These are phyloP conservation scores for Sphaeramia orbicularis DNA, from an alignment of 2,797 vertebrate species.

Conservation along the genomic window DNA sequence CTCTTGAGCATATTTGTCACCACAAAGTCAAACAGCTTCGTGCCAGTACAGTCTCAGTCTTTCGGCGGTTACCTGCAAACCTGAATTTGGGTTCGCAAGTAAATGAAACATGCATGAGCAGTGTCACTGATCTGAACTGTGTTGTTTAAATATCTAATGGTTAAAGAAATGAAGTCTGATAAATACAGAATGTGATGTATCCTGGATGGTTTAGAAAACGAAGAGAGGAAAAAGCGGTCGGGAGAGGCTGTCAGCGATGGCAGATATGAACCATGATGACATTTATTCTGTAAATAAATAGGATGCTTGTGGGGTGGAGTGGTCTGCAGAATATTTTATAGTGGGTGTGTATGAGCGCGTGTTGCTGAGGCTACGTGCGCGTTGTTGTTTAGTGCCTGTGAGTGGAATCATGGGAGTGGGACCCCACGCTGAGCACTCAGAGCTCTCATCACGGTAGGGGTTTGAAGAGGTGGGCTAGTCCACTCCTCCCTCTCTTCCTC, in stretches of 20 bases:
- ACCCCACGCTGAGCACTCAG: slow-evolving; percentile 62
- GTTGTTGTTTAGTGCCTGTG: slow-evolving; percentile 43
- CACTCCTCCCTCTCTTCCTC: slow-evolving; percentile 30
- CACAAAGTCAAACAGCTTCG: not conserved
- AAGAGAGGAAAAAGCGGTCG: slow-evolving; percentile 3
- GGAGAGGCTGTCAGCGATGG: slow-evolving; percentile 14
- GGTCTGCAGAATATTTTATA: slow-evolving; percentile 43
- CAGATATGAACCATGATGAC: slow-evolving; percentile 42
- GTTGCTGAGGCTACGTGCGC: slow-evolving; percentile 13
- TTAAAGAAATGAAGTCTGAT: slow-evolving; percentile 2
- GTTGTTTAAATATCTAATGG: slow-evolving; percentile 5
- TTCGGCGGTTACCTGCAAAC: slow-evolving; percentile 1
- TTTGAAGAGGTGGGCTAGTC: slow-evolving; percentile 64
- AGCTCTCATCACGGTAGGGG: slow-evolving; percentile 57
- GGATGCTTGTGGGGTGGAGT: slow-evolving; percentile 31
- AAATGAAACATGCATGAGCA: not conserved
- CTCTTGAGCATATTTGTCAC: not conserved
- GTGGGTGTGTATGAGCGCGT: slow-evolving; percentile 5
- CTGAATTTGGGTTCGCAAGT: not conserved
- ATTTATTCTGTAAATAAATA: slow-evolving; percentile 65
- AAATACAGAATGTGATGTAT: not conserved
- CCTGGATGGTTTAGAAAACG: not conserved
- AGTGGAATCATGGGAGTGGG: slow-evolving; percentile 62
- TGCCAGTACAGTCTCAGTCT: slow-evolving; percentile 1
- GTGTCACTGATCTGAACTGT: slow-evolving; percentile 1